Conservation (phyloP, 2,113 vertebrate genomes). For the Procavia capensis region DNA sequence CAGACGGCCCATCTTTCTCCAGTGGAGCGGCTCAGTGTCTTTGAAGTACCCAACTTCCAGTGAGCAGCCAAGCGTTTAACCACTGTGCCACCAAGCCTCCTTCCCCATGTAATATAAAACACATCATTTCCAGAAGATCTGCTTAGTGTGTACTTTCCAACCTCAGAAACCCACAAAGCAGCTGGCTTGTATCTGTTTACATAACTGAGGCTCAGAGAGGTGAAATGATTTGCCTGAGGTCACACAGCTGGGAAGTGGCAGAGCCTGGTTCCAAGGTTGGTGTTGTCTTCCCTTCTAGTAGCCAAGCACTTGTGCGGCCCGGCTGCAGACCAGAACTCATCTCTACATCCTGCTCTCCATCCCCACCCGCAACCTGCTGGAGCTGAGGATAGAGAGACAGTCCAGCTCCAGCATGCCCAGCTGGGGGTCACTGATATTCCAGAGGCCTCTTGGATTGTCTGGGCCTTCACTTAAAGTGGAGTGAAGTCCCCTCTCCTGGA, state of each 20-base stretch:
- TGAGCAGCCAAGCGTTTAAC: not conserved
- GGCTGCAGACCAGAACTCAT: not conserved
- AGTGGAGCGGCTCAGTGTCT: not conserved
- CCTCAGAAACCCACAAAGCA: not conserved
- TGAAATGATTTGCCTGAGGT: not conserved
- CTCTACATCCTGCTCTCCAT: not conserved
- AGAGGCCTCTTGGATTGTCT: fast-evolving
- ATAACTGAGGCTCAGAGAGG: not conserved
- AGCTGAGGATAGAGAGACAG: not conserved
- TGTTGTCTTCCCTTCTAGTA: fast-evolving
- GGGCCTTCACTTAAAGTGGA: not conserved
- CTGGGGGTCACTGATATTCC: not conserved
- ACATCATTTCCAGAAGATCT: not conserved
- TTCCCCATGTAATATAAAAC: not conserved
- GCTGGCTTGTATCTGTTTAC: not conserved
- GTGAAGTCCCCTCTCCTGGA: not conserved
- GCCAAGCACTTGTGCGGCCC: not conserved
- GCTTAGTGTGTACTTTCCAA: not conserved
- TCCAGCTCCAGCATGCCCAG: fast-evolving
- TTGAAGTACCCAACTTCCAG: not conserved
- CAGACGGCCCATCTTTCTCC: not conserved
- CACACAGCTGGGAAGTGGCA: not conserved
- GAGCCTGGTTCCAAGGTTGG: fast-evolving
- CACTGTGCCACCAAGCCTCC: not conserved
- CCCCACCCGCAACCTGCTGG: not conserved